These are phyloP conservation scores for Sardinella longiceps DNA, from an alignment of 2,797 vertebrate species.

Conservation along the genomic window DNA sequence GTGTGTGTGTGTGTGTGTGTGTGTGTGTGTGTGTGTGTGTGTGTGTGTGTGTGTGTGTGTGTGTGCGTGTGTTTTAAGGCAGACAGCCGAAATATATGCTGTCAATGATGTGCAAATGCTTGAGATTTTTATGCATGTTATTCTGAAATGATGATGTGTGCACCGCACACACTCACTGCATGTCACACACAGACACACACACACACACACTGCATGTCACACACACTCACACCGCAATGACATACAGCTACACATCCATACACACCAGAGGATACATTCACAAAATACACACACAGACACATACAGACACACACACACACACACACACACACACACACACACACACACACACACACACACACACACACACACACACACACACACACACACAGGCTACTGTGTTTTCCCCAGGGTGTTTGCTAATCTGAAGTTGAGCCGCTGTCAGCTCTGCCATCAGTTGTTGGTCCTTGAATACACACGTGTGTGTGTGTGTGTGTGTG, in stretches of 20 bases:
- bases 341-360: not conserved
- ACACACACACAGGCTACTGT: not conserved
- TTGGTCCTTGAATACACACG: not conserved
- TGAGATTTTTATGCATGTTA: not conserved
- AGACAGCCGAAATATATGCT: not conserved
- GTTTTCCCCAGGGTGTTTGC: constrained; percentile 12
- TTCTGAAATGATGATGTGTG: not conserved
- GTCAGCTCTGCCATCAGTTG: constrained; percentile 7
- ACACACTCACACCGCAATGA: not conserved
- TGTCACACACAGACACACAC: not conserved
- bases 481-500: constrained; percentile 25
- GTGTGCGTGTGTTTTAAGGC: not conserved
- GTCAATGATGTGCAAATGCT: not conserved
- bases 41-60: not conserved
- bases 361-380: not conserved
- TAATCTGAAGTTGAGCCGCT: constrained; percentile 11
- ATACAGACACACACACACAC: not conserved
- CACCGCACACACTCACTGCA: not conserved
- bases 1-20: not conserved
- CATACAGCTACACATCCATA: not conserved
- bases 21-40: not conserved
- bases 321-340: not conserved
- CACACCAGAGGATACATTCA: not conserved
- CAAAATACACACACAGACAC: not conserved
- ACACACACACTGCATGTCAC: not conserved